Evolutionary conservation across 2,888 invertebrate species (phyloP), one percentile per base, ranked within the genome.

Genomic region (Omphaloscelis lunosa): DNA sequence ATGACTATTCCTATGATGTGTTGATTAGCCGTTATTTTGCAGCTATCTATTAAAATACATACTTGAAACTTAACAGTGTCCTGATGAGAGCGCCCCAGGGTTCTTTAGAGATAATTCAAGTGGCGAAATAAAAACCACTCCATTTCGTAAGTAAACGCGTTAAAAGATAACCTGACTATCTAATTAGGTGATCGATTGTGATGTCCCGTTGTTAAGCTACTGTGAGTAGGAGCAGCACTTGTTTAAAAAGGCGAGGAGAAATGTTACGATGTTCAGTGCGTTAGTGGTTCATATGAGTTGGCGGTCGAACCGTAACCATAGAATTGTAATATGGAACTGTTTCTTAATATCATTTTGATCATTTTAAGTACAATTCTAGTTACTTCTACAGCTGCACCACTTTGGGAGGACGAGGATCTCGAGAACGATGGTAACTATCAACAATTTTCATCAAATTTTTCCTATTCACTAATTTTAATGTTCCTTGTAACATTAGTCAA

Each of bases 171-270:
- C 88, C 87, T 89, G 91, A 92, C 92, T 94, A 93, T 93, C 92
- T 95, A 95, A 95, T 94, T 94, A 93, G 93, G 93, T 90, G 93
- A 94, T 93, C 89, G 92, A 92, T 92, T 90, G 89, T 87, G 85
- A 84, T 91, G 88, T 92, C 91, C 92, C 89, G 89, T 91, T 92
- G 91, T 90, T 83, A 87, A 61, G 82, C 76, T 77, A 59, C 72
- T 77, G 75, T 69, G 39, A 83, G 83, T 84, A 83, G 83, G 65
- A 70, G 74, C 79, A 75, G 48, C 75, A 80, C 56, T 75, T 48
- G 74, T 89, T 86, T 91, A 89, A 90, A 91, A 86, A 89, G 88
- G 87, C 88, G 82, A 69, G 85, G 80, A 74, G 80, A 78, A 78
- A 79, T 82, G 83, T 79, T 79, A 66, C 69, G 72, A 71, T 79